These are phyloP conservation scores for Hyperopisus bebe DNA, from an alignment of 2,113 vertebrate genomes.

Conservation along the genomic window DNA sequence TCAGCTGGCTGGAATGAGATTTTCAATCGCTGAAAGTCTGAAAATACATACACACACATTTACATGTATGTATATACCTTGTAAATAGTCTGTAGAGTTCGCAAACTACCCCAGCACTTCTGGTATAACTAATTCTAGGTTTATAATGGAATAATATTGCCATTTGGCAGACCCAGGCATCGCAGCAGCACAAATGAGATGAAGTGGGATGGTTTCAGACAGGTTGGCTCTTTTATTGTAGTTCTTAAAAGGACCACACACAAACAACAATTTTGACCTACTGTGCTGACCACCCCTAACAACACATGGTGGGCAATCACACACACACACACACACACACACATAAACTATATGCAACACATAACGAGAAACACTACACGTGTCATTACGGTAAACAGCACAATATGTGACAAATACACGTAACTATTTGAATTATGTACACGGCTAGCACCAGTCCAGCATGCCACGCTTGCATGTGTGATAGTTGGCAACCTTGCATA, in stretches of 20 bases:
- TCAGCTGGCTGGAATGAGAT: not conserved
- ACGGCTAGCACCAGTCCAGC: not conserved
- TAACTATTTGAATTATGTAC: not conserved
- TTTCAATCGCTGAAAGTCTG: not conserved
- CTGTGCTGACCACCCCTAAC: not conserved
- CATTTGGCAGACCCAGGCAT: not conserved
- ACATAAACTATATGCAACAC: not conserved
- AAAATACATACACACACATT: not conserved
- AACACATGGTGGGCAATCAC: not conserved
- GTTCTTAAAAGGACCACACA: not conserved
- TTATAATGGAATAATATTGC: not conserved
- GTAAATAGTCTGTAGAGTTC: not conserved
- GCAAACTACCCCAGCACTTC: not conserved
- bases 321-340: too few species aligned
- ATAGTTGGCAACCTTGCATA: not conserved
- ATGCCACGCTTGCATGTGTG: not conserved
- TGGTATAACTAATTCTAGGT: not conserved
- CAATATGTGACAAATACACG: not conserved
- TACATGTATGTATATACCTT: not conserved
- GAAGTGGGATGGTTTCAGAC: not conserved
- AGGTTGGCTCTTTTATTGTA: not conserved
- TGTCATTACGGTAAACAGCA: not conserved
- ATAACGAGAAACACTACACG: not conserved
- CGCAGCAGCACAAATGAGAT: not conserved
- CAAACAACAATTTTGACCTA: not conserved